These are phyloP conservation scores for Oryzias dopingdopingensis DNA, from an alignment of 2,797 vertebrate genomes.

Conservation along the genomic window DNA sequence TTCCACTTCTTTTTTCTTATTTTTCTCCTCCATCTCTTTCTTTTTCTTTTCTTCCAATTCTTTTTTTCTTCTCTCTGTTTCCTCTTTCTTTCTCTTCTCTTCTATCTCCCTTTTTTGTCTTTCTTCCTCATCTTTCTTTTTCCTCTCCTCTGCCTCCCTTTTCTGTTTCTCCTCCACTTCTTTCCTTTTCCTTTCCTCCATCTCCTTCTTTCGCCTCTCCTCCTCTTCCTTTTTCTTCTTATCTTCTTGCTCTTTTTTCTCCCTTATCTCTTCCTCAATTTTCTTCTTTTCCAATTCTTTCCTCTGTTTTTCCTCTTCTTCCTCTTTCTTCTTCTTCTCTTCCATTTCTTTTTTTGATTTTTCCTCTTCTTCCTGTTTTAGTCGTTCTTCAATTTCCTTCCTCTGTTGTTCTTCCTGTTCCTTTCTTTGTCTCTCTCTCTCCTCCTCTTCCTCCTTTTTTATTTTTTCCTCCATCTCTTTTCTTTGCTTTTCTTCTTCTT, in stretches of 20 bases:
- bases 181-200: slow-evolving; percentile 36
- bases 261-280: slow-evolving; percentile 27
- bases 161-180: slow-evolving; percentile 24
- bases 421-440: slow-evolving; percentile 36
- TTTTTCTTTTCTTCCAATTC: slow-evolving; percentile 42
- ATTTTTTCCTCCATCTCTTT: slow-evolving; percentile 28
- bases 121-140: slow-evolving; percentile 31
- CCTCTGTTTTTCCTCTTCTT: slow-evolving; percentile 13
- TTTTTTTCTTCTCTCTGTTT: slow-evolving; percentile 3
- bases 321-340: slow-evolving; percentile 24
- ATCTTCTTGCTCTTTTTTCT: slow-evolving; percentile 19
- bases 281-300: slow-evolving; percentile 24
- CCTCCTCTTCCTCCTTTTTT: slow-evolving; percentile 28
- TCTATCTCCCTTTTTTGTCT: slow-evolving; percentile 1
- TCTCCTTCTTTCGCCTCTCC: slow-evolving; percentile 27
- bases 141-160: slow-evolving; percentile 35
- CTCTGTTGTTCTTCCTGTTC: slow-evolving; percentile 13
- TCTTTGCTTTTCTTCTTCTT: slow-evolving; percentile 1
- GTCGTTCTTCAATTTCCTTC: slow-evolving; percentile 23
- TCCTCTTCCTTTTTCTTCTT: slow-evolving; percentile 36
- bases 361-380: slow-evolving; percentile 21
- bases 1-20: slow-evolving; percentile 14
- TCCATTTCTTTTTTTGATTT: slow-evolving; percentile 5
- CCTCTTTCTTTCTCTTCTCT: slow-evolving; percentile 15
- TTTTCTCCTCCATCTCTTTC: slow-evolving; percentile 25